Conservation (phyloP, 2,888 invertebrate genomes). For the Euzetes globulus region DNA sequence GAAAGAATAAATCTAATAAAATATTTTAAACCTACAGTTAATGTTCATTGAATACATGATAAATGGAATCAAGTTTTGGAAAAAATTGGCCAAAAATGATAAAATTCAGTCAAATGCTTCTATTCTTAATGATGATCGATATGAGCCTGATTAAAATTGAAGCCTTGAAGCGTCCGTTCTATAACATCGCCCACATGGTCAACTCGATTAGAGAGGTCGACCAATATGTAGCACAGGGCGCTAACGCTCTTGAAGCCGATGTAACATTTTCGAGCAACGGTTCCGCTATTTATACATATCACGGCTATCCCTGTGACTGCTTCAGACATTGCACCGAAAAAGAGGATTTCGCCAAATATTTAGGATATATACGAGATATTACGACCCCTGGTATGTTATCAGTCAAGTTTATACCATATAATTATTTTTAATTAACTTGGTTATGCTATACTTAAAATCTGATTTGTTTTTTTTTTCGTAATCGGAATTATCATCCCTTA, state of each 20-base stretch:
- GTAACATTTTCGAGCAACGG: conserved; percentile 41
- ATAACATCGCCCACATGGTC: conserved; percentile 43
- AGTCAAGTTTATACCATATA: conserved; percentile 2
- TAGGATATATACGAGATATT: conserved; percentile 39
- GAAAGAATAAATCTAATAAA: too few relatives aligned
- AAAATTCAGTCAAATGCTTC: not conserved
- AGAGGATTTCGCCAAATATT: conserved; percentile 37
- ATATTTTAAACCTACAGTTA: too few relatives aligned
- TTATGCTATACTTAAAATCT: not conserved
- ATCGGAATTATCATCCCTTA: not conserved
- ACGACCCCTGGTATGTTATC: conserved; percentile 37
- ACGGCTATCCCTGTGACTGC: conserved; percentile 44
- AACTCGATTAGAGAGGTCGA: conserved; percentile 42
- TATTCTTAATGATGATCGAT: not conserved
- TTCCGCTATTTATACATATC: conserved; percentile 39
- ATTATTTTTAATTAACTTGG: not conserved
- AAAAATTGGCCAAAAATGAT: not conserved
- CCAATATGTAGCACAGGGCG: conserved; percentile 40
- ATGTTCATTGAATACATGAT: too few relatives aligned
- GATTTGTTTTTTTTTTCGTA: not conserved
- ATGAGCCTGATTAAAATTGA: not conserved
- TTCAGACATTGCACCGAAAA: conserved; percentile 40
- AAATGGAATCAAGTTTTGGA: conserved; percentile 16
- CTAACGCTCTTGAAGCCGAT: conserved; percentile 43
- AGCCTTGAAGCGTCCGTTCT: conserved; percentile 40